Evolutionary conservation across 2,888 invertebrate species (phyloP), one percentile per base, ranked within the genome.

Genomic region (Leptinotarsa haldemani): DNA sequence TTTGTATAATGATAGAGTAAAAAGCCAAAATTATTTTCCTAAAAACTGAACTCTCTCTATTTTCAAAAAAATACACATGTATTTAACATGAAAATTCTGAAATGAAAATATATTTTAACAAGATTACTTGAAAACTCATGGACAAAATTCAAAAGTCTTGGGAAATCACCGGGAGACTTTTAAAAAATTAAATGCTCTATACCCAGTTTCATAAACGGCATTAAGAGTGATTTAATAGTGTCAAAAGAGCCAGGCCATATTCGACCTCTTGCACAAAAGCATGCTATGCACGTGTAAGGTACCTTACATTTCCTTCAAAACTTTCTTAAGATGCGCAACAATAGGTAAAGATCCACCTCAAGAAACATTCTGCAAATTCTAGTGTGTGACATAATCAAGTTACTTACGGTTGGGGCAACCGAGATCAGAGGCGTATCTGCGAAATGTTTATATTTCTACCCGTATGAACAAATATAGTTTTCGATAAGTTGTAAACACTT

Each of bases 321-420:
- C 56, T 68, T 68, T 58, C 68, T 68, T 68, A 56, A 68, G 68
- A 68, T 46, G 58, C 56, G 68, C 56, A 40, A 68, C 68, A 68
- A 56, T 68, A 22, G 53, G 22, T 16, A n/a, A 58, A 46, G 68
- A 68, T 68, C 40, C 68, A 68, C 68, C 68, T 68, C 47, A 40
- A 68, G 68, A 3, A 68, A 68, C 40, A 68, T 68, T 68, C 56
- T 68, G 56, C 68, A 56, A 68, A 56, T 56, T 68, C 48, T 67
- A 61, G 30, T 61, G 52, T 67, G 67, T 68, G 56, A 68, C 68
- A 47, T 68, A 56, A 68, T 68, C 56, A 68, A 56, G 22, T 68
- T 68, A 68, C 56, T 46, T 30, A 68, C 56, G 68, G 56, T 46
- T 22, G 68, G 56, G 22, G 61, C 15, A 61, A 61, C 40, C 13